Conservation (phyloP, 2,113 vertebrate genomes). For the Probosciger aterrimus region DNA sequence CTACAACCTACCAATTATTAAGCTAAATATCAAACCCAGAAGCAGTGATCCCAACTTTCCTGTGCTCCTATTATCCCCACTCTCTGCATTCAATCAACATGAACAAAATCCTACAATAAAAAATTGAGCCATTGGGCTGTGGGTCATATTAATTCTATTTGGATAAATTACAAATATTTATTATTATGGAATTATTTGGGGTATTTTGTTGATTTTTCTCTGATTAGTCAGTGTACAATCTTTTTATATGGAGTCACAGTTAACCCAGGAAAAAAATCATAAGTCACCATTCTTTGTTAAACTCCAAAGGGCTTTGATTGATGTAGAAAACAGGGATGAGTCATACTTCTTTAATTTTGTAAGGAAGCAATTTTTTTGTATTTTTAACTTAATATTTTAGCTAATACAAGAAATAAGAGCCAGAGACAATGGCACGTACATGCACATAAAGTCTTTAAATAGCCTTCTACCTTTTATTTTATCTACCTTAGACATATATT, state of each 20-base stretch:
- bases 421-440: background rate
- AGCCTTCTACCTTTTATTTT: background rate
- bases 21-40: background rate
- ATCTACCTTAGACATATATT: background rate
- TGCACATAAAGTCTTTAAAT: background rate
- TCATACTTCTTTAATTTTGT: background rate
- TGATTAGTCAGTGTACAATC: background rate
- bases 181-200: background rate
- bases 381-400: background rate
- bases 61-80: background rate
- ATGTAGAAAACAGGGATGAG: background rate
- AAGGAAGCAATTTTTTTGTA: background rate
- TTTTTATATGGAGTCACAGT: background rate
- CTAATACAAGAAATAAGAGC: background rate
- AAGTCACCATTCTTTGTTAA: background rate
- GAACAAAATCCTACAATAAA: background rate
- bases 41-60: background rate
- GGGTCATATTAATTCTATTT: background rate
- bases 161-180: background rate
- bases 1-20: background rate
- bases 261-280: background rate
- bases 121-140: background rate
- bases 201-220: background rate
- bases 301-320: background rate
- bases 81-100: background rate